Percentiles rank a stretch among this genome's conserved stretches.
These are phyloP conservation scores for Reinhardtius hippoglossoides DNA, from an alignment of 2,113 vertebrate species.

Conservation along the genomic window DNA sequence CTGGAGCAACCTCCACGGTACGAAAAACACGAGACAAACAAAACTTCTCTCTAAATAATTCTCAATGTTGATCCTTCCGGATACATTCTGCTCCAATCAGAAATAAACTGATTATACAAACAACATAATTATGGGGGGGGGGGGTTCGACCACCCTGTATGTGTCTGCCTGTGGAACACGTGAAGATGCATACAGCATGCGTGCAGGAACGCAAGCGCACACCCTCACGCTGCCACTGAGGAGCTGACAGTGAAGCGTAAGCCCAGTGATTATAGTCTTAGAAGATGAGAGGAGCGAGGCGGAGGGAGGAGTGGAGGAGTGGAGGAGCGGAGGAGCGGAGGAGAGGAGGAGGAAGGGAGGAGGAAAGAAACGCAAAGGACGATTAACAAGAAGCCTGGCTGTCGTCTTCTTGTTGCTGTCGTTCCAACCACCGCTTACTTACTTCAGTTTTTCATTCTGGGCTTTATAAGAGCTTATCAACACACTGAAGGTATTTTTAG, in stretches of 20 bases:
- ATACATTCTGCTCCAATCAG: too few relatives aligned
- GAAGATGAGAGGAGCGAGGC: constrained; percentile 73
- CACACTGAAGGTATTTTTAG: too few relatives aligned
- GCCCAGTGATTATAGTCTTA: constrained; percentile 63
- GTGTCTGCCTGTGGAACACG: constrained; percentile 17
- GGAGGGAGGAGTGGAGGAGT: constrained; percentile 81
- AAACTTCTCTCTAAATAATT: too few relatives aligned
- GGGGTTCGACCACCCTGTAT: constrained; percentile 23
- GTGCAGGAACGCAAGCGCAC: constrained; percentile 11
- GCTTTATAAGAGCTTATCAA: neutral
- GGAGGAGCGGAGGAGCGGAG: constrained; percentile 40
- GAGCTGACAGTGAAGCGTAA: constrained; percentile 71
- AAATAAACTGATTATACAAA: too few relatives aligned
- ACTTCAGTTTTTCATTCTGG: neutral
- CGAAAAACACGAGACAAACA: too few relatives aligned
- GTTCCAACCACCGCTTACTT: constrained; percentile 10
- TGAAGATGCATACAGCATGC: constrained; percentile 24
- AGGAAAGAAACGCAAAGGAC: constrained; percentile 10
- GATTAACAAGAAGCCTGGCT: constrained; percentile 38
- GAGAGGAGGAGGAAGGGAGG: constrained; percentile 68
- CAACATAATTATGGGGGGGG: neutral
- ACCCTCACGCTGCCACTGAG: constrained; percentile 36
- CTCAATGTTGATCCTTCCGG: too few relatives aligned
- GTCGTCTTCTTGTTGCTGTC: constrained; percentile 17
- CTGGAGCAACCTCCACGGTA: too few relatives aligned